Base-by-base conservation (phyloP, 2,888 invertebrate genomes). In the Nomada flava region DNA sequence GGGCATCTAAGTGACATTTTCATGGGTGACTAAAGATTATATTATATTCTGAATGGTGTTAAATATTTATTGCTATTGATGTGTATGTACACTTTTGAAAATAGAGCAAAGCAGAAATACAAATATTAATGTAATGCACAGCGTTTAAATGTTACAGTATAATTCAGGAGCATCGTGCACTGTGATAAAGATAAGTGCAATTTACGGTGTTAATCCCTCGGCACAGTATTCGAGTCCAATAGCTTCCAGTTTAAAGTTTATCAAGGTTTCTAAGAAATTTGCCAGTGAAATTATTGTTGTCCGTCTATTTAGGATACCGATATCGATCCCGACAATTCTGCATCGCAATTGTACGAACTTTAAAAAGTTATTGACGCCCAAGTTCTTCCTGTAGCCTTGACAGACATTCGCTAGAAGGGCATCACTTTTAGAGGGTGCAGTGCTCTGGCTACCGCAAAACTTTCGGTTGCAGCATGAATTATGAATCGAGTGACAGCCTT, bases 401-500 rank as follows among this genome's bases (percentile, higher is more conserved):
- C 62, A 70, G 13, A 65, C 71, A 67, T 79, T 69, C 23, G 52
- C 64, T 69, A 68, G 67, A 42, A 75, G n/a, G 57, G 52, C 26
- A 57, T 73, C 42, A 53, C 47, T 55, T 74, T 59, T 53, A 64
- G 68, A 50, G 29, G n/a, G 52, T 55, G 20, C 60, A 55, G 18
- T 57, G 52, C 15, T 70, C 63, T 29, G 29, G 42, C 20, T 26
- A 63, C 71, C 18, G 55, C 47, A 50, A 62, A 64, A 73, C 44
- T 62, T 79, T 83, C 50, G 70, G 44, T 85, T 78, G 57, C 53
- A 76, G 67, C 50, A 53, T 60, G 65, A 72, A 83, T 65, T 76
- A 79, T 70, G 76, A 74, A 76, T 86, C 71, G 71, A 76, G 76
- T 74, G 64, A 77, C 62, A 36, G 60, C 74, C 53, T 62, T 74